Evolutionary conservation across 2,888 invertebrate species (phyloP).

Genomic region (Alentia gelatinosa): DNA sequence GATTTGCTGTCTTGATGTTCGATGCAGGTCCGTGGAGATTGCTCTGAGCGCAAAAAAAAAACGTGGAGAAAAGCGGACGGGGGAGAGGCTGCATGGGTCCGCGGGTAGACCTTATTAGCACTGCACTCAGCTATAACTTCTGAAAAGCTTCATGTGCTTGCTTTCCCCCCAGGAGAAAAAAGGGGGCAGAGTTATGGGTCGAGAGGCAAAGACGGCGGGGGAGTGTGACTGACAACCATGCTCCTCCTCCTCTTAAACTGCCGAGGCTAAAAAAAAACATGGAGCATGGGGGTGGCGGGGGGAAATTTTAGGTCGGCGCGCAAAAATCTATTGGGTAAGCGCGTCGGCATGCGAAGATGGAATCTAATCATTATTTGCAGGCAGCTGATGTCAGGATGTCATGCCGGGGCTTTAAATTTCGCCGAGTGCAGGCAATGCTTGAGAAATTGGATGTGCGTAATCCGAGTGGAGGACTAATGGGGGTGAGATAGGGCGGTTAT

Average conservation of each 20-base stretch:
- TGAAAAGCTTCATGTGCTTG: background rate
- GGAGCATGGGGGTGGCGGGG: background rate
- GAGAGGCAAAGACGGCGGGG: background rate
- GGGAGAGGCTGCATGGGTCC: background rate
- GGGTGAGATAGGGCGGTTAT: conserved; percentile 22
- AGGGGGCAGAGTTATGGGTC: background rate
- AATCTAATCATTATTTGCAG: conserved; percentile 47
- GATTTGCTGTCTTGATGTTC: conserved; percentile 38
- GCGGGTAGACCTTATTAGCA: background rate
- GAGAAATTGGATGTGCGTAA: conserved; percentile 47
- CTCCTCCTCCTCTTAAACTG: background rate
- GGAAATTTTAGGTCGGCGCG: conserved; percentile 25
- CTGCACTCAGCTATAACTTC: background rate
- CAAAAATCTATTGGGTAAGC: conserved; percentile 29
- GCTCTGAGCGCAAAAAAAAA: too few relatives aligned
- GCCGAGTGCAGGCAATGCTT: conserved; percentile 24
- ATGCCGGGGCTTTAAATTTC: conserved; percentile 37
- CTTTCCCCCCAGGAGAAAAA: background rate
- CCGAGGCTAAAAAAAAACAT: background rate
- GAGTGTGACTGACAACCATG: background rate
- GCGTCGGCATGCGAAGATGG: conserved; percentile 50
- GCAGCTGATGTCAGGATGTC: conserved; percentile 44
- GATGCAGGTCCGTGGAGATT: background rate
- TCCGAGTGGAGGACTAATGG: conserved; percentile 17
- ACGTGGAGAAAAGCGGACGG: background rate